Evolutionary conservation across 1,140 invertebrate genomes (phyloP).

Genomic region (Eupristina koningsbergeri): DNA sequence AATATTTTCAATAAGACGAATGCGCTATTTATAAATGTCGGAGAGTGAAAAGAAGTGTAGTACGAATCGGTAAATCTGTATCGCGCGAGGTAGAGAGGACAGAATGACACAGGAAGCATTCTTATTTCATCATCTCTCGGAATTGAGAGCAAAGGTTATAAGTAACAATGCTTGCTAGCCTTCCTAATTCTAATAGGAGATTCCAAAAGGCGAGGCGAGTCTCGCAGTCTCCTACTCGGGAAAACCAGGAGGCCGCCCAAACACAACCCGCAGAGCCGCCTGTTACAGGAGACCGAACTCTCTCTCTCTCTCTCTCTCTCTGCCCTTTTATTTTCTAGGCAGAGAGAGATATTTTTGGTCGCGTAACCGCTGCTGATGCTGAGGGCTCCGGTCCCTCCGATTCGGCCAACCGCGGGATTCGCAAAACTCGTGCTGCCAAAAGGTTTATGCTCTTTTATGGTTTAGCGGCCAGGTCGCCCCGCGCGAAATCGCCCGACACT

Average conservation of each 20-base stretch:
- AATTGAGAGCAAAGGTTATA: neutral
- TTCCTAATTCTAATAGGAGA: neutral
- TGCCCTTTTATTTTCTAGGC: too few relatives aligned
- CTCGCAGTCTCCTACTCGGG: neutral
- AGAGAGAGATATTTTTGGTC: slow-evolving; percentile 10
- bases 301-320: neutral
- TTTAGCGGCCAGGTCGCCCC: too few relatives aligned
- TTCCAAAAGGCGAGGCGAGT: neutral
- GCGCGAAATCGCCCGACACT: too few relatives aligned
- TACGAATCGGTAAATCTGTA: neutral
- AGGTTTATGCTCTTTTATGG: neutral
- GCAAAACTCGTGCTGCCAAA: neutral
- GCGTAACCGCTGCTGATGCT: neutral
- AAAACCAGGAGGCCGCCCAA: neutral
- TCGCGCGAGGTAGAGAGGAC: neutral
- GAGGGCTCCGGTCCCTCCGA: neutral
- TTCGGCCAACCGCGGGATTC: neutral
- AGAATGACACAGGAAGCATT: neutral
- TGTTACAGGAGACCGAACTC: neutral
- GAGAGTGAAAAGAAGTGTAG: neutral
- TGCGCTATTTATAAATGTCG: neutral
- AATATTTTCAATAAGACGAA: too few relatives aligned
- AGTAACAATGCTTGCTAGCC: neutral
- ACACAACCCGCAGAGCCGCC: neutral
- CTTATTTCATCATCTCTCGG: neutral